phyloP scores from a whole-genome alignment of 2,113 vertebrate genomes.

The Scytalopus superciliaris region DNA sequence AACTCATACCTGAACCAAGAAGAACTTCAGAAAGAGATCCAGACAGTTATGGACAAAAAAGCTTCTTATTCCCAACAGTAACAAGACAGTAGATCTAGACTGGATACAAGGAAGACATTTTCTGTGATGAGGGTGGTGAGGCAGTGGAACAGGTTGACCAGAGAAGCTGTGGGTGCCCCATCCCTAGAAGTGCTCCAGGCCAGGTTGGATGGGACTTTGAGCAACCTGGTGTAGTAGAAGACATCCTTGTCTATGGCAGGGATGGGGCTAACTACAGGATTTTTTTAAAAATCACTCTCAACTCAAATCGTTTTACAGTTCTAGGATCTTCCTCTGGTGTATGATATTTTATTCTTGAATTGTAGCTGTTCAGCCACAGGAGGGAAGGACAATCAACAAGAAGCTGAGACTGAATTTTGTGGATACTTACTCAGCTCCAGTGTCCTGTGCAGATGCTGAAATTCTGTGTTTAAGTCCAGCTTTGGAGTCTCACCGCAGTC shows the following conservation, averaged over 20 bases:
- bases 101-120: neutral
- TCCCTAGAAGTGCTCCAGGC: neutral
- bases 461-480: neutral
- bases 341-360: neutral
- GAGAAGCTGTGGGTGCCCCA: neutral
- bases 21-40: neutral
- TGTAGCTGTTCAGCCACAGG: neutral
- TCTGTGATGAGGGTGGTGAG: neutral
- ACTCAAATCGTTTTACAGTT: neutral
- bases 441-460: neutral
- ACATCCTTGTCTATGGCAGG: neutral
- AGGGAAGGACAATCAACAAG: neutral
- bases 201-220: neutral
- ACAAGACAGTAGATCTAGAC: neutral
- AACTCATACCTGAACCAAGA: neutral
- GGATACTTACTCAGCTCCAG: neutral
- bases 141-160: neutral
- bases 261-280: neutral
- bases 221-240: neutral
- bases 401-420: neutral
- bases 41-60: neutral
- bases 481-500: neutral
- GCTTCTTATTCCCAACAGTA: neutral
- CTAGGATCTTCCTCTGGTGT: neutral
- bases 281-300: neutral